phyloP scores from a whole-genome alignment of 2,888 invertebrate genomes.

The Rugalucina vietnamica region DNA sequence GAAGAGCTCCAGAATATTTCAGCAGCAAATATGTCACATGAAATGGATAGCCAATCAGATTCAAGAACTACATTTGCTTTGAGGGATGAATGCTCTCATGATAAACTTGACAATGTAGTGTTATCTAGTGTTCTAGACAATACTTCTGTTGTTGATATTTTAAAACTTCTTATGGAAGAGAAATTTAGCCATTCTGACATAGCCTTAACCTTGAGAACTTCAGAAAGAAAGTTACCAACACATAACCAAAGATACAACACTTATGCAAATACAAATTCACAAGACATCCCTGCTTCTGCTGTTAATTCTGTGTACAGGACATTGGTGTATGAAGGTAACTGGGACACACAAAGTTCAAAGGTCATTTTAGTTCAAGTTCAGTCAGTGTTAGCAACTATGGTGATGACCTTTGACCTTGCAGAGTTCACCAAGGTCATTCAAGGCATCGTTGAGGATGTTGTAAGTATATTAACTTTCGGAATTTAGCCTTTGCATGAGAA shows the following conservation, averaged over 20 bases:
- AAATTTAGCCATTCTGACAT: not conserved
- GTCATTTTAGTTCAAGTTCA: constrained; percentile 56
- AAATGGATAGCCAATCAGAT: not conserved
- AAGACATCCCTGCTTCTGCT: not conserved
- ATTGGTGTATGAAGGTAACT: constrained; percentile 44
- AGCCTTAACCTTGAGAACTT: not conserved
- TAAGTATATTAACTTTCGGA: too few species aligned
- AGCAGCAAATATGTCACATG: not conserved
- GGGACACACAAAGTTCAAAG: constrained; percentile 35
- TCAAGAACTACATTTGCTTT: too few species aligned
- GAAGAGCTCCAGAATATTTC: not conserved
- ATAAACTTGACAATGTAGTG: too few species aligned
- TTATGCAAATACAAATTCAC: not conserved
- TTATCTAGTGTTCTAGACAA: too few species aligned
- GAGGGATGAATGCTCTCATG: too few species aligned
- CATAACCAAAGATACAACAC: not conserved
- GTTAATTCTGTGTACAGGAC: constrained; percentile 36
- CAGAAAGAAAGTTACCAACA: not conserved
- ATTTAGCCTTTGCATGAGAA: too few species aligned
- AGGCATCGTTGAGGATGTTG: constrained; percentile 50
- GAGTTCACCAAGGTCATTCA: constrained; percentile 53
- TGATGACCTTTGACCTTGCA: constrained; percentile 55
- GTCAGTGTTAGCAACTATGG: constrained; percentile 53
- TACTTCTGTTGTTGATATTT: not conserved
- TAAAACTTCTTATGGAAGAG: not conserved